A percentile compares a stretch with the other conserved stretches of the same genome.
phyloP scores from a whole-genome alignment of 2,888 invertebrate genomes.

The Drosophila tripunctata region DNA sequence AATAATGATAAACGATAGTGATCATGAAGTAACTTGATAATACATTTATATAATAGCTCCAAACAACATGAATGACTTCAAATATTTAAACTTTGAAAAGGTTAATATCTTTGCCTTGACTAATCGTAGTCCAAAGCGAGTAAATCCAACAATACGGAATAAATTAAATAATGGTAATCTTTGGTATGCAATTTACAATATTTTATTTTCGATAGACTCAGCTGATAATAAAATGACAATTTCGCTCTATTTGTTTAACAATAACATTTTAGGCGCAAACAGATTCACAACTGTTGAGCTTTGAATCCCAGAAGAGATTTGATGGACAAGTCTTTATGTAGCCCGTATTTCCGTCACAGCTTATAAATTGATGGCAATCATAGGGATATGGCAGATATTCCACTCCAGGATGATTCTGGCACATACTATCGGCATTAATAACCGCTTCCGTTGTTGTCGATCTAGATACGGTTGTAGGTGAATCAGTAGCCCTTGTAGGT shows the following conservation, averaged over 20 bases:
- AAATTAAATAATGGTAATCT: no score
- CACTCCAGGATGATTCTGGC: conserved; percentile 41
- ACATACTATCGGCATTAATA: conserved; percentile 38
- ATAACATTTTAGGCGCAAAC: conserved; percentile 36
- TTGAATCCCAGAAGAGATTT: conserved; percentile 60
- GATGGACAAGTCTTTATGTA: conserved; percentile 58
- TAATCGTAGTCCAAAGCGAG: no score
- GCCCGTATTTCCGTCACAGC: conserved; percentile 52
- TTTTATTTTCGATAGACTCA: no score
- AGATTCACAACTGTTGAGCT: conserved; percentile 41
- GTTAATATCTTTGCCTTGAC: no score
- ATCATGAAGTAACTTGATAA: neutral
- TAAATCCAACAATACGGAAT: no score
- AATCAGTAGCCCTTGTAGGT: neutral
- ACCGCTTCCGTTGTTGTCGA: conserved; percentile 14
- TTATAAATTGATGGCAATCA: conserved; percentile 69
- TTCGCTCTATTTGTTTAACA: neutral
- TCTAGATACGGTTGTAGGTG: neutral
- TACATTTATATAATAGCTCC: no score
- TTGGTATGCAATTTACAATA: no score
- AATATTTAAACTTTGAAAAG: no score
- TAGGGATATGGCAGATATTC: conserved; percentile 59
- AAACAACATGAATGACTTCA: no score
- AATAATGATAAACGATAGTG: conserved; percentile 9
- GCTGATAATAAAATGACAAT: no score